Evolutionary conservation across 1,140 invertebrate species (phyloP), one percentile per base, ranked within the genome.

Genomic region (Eriocheir sinensis): DNA sequence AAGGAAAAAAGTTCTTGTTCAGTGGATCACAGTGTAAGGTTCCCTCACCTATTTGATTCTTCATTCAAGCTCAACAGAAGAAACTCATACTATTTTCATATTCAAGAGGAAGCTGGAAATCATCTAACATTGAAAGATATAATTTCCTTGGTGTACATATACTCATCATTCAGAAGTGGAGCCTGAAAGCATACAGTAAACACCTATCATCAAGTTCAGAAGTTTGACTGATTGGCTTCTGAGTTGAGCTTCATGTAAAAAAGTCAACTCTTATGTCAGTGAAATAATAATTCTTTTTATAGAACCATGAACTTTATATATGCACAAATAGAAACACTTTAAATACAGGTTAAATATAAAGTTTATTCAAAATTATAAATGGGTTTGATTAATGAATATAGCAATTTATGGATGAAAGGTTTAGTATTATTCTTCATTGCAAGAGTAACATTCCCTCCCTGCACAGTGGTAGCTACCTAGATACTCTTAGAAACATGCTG

Each of bases 371-470:
- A 53, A 53, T 53, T 53, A 9, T 17, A 21, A 53, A 53, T 53
- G 9, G 48, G 2, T 53, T 21, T 17, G 48, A 53, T 4, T n/a
- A n/a, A 72, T 72, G 12, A 21, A 21, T 72, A 72, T 72, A n/a
- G 12, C 6, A 72, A 0, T n/a, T 72, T n/a, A 72, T 72, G 60
- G n/a, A 72, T 72, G 60, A 21, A 72, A 72, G 21, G 60, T 72
- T n/a, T n/a, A 72, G 60, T 72, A 72, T 72, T 72, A 72, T 72
- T 72, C 60, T 72, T 72, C 21, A 0, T 72, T 72, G 60, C 3
- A 72, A 72, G 60, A 72, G 60, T 72, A 72, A 72, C 60, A 72
- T 72, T 72, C 60, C 60, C 60, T 72, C 60, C 60, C n/a, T 72
- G 60, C 60, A 72, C 60, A 72, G 60, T 72, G 60, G 60, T 72